phyloP scores from a whole-genome alignment of 1,140 invertebrate species.

The Papilio polytes region DNA sequence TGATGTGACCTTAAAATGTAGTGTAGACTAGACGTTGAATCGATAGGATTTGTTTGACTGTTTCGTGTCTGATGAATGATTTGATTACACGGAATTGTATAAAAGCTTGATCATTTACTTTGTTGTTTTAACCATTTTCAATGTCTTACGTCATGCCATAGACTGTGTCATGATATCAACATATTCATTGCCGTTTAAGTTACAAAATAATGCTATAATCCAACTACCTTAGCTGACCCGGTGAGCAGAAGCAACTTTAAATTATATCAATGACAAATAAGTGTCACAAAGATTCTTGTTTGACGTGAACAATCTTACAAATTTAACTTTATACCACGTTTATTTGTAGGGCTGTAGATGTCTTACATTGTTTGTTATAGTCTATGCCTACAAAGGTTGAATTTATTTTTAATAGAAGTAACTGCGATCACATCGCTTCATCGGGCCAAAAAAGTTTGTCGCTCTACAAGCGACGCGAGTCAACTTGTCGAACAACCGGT shows the following conservation, averaged over 20 bases:
- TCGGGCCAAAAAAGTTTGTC: not conserved
- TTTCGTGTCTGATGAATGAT: no score
- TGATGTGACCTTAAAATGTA: no score
- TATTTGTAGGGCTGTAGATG: no score
- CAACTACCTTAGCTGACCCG: not conserved
- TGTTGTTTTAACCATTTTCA: not conserved
- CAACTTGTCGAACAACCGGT: not conserved
- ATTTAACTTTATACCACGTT: no score
- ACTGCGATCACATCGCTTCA: not conserved
- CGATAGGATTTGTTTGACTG: no score
- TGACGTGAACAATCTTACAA: no score
- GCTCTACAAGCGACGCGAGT: not conserved
- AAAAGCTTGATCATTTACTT: no score
- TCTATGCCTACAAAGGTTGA: not conserved
- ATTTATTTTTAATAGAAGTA: not conserved
- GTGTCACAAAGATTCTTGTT: not conserved
- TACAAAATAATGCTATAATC: not conserved
- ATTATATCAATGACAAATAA: not conserved
- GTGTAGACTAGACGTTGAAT: no score
- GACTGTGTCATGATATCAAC: not conserved
- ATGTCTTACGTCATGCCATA: slow-evolving; percentile 3
- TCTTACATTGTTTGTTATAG: not conserved
- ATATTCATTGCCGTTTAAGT: slow-evolving; percentile 22
- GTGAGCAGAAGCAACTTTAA: not conserved
- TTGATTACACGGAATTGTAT: no score